phyloP scores from a whole-genome alignment of 2,113 vertebrate genomes.

The Prochilodus magdalenae region DNA sequence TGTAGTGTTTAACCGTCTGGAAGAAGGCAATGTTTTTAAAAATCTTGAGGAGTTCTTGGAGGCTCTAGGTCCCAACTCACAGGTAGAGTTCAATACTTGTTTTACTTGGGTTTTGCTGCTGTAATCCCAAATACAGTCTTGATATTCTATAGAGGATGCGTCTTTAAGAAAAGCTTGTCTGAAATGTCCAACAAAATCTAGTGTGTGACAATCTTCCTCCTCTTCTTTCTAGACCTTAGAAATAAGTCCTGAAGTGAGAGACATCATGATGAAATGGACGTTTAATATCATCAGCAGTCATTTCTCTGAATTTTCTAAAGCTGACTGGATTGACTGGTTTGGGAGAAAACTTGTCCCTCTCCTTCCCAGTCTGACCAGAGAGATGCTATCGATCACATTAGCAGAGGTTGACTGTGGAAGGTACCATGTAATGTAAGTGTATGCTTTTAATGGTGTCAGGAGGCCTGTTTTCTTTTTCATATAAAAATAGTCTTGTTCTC shows the following conservation, averaged over 20 bases:
- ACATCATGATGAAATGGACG: background rate
- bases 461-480: too few relatives aligned
- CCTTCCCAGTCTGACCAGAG: background rate
- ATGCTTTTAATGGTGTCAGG: too few relatives aligned
- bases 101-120: too few relatives aligned
- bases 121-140: too few relatives aligned
- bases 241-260: background rate
- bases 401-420: too few relatives aligned
- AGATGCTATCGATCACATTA: too few relatives aligned
- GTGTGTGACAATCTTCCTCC: background rate
- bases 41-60: background rate
- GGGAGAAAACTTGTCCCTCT: background rate
- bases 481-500: background rate
- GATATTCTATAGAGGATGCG: too few relatives aligned
- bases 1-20: too few relatives aligned
- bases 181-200: background rate
- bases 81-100: background rate
- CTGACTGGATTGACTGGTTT: background rate
- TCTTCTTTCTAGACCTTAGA: background rate
- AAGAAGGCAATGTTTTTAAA: background rate
- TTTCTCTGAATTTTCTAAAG: background rate
- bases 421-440: too few relatives aligned
- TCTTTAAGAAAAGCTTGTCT: background rate
- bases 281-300: background rate
- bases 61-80: background rate